Percentiles rank a stretch among this genome's conserved stretches.
phyloP scores from a whole-genome alignment of 2,888 invertebrate species.

The Leptogaster cylindrica region DNA sequence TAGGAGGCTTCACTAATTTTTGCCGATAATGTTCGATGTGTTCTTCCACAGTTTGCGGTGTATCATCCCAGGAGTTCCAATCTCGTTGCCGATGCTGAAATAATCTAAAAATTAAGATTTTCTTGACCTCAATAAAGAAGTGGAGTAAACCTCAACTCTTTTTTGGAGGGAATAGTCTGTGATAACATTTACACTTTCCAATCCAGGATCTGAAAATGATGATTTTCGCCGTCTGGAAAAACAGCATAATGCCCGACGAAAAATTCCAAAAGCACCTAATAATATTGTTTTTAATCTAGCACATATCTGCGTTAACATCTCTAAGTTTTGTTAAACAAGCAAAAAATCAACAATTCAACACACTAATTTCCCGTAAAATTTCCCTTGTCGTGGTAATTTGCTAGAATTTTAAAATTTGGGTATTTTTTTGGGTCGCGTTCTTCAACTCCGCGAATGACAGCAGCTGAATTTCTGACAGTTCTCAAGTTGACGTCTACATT shows the following conservation, averaged over 20 bases:
- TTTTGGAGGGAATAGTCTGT: slow-evolving; percentile 54
- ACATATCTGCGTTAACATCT: slow-evolving; percentile 54
- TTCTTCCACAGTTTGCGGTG: slow-evolving; percentile 66
- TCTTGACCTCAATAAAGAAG: neutral
- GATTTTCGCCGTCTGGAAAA: slow-evolving; percentile 65
- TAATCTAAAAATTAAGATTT: neutral
- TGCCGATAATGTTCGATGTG: slow-evolving; percentile 70
- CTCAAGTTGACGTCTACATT: too few relatives aligned
- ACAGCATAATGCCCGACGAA: slow-evolving; percentile 69
- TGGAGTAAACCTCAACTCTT: slow-evolving; percentile 17
- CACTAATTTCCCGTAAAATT: too few relatives aligned
- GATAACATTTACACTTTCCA: slow-evolving; percentile 66
- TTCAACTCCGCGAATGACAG: too few relatives aligned
- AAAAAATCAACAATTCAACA: neutral
- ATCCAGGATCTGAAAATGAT: slow-evolving; percentile 63
- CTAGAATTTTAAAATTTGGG: too few relatives aligned
- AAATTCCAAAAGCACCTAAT: slow-evolving; percentile 64
- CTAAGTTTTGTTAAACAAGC: neutral
- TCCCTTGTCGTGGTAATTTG: too few relatives aligned
- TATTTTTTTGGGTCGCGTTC: too few relatives aligned
- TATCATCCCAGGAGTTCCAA: slow-evolving; percentile 71
- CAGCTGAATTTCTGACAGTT: too few relatives aligned
- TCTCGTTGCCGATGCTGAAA: slow-evolving; percentile 54
- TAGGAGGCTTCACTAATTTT: slow-evolving; percentile 62
- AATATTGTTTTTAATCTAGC: slow-evolving; percentile 66